These are phyloP conservation scores for Cervus canadensis DNA, from an alignment of 2,113 vertebrate species.

Conservation along the genomic window DNA sequence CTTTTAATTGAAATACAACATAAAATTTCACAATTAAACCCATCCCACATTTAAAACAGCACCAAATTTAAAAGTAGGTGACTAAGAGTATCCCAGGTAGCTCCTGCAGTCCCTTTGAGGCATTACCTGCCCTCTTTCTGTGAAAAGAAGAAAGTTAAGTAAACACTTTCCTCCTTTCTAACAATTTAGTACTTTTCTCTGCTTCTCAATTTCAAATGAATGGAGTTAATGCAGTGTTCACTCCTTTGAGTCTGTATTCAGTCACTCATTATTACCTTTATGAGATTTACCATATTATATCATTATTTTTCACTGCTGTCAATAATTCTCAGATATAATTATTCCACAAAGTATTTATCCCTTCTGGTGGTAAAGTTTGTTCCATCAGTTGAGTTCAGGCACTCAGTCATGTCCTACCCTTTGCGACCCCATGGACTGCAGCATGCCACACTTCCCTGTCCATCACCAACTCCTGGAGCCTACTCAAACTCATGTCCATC, in stretches of 20 bases:
- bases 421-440: not conserved
- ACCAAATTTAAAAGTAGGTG: not conserved
- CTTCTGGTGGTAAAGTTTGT: not conserved
- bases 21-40: not conserved
- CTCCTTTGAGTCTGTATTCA: not conserved
- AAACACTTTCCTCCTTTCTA: not conserved
- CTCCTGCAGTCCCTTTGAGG: not conserved
- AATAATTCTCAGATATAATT: not conserved
- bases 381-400: not conserved
- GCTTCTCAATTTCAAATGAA: not conserved
- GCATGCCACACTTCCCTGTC: not conserved
- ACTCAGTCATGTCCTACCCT: not conserved
- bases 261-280: not conserved
- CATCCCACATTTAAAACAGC: not conserved
- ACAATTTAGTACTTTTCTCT: not conserved
- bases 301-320: not conserved
- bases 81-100: not conserved
- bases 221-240: not conserved
- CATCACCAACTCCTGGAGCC: not conserved
- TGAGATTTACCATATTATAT: not conserved
- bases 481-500: not conserved
- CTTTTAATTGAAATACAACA: not conserved
- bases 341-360: not conserved
- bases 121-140: no score
- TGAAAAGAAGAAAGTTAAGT: not conserved